Percentiles rank a stretch among this genome's conserved stretches.
These are phyloP conservation scores for Drosophila borborema DNA, from an alignment of 2,888 invertebrate species.

Conservation along the genomic window DNA sequence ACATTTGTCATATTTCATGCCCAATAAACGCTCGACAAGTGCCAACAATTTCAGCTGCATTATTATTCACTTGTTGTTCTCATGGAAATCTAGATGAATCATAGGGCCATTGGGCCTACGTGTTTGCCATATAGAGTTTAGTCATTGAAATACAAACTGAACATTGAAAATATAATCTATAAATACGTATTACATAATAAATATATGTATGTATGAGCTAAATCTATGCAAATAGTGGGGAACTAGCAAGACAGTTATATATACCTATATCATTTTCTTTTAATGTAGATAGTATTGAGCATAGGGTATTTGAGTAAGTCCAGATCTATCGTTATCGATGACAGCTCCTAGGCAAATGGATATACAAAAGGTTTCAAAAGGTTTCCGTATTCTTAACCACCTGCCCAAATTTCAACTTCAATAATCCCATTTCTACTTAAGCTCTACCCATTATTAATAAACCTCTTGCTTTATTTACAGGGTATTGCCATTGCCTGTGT, in stretches of 20 bases:
- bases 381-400: not conserved
- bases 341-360: not conserved
- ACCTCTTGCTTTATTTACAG: constrained; percentile 49
- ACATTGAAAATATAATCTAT: too few species aligned
- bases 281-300: too few species aligned
- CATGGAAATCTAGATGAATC: not conserved
- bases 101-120: not conserved
- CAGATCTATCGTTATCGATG: too few species aligned
- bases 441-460: not conserved
- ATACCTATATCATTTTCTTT: too few species aligned
- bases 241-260: too few species aligned
- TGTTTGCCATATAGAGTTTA: not conserved
- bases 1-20: constrained; percentile 71
- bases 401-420: not conserved
- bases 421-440: too few species aligned
- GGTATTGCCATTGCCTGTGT: constrained; percentile 82
- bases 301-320: too few species aligned
- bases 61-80: not conserved
- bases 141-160: not conserved
- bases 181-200: too few species aligned
- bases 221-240: too few species aligned
- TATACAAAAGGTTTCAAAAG: not conserved
- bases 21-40: constrained; percentile 32
- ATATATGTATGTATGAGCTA: too few species aligned
- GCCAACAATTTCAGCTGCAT: not conserved